Evolutionary conservation across 2,797 vertebrate species (phyloP), one percentile per base, ranked within the genome.

Genomic region (Ataeniobius toweri): DNA sequence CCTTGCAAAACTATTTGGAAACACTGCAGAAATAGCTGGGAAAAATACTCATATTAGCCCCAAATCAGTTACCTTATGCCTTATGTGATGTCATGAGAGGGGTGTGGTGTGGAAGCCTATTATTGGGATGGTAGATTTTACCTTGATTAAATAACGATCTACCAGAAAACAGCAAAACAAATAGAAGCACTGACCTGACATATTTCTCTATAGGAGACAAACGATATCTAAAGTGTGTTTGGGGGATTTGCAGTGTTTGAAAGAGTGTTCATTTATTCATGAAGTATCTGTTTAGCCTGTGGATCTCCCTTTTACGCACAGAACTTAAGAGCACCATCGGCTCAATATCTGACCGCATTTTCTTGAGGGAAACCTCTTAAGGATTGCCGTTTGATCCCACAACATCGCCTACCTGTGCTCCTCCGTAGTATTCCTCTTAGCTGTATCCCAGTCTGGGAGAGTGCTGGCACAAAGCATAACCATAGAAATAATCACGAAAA

Each of bases 401-500:
- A 50, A 61, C 73, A 92, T 93, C 95, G 94, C 96, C 94, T 97
- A 99, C 98, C 97, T 99, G 97, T 99, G 97, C 92, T 99, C 98
- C 91, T 99, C 98, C 93, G 97, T 92, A 69, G 96, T 97, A 82
- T 94, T 97, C 87, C 96, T 97, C 94, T 99, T 97, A 44, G 97
- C 97, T 16, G 96, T 96, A 85, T 98, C 96, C 98, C 98, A 99
- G 91, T 99, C 98, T 10, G 98, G 98, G 86, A 99, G 92, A 12
- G 98, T 99, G 94, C 98, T 99, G 58, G 97, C 97, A 77, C 98
- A 99, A 87, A 99, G 93, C 91, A 99, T 97, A 82, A 99, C 96
- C 98, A 99, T 98, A 79, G 98, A 99, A 86, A 99, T 94, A 51
- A 99, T 97, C 79, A 99, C 98, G 89, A 99, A 99, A 73, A 99